These are phyloP conservation scores for Galago senegalensis DNA, from an alignment of 2,797 vertebrate genomes.

Conservation along the genomic window DNA sequence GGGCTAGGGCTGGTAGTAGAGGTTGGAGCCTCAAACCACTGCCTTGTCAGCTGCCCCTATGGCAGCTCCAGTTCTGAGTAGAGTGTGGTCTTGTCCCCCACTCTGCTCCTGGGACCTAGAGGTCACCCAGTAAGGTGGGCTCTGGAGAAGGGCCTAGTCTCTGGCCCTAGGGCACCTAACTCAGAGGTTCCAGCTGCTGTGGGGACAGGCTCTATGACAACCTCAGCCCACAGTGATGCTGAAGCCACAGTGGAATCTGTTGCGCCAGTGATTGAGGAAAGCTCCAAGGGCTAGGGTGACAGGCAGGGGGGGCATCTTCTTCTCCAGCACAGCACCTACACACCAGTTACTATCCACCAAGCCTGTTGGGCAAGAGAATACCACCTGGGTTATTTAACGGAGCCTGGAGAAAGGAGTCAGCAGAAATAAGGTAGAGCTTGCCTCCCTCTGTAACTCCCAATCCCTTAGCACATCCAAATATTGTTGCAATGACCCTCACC, in stretches of 20 bases:
- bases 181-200: constrained; percentile 50
- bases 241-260: constrained; percentile 95
- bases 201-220: not conserved
- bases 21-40: not conserved
- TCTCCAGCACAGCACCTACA: constrained; percentile 96
- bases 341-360: constrained; percentile 97
- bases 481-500: constrained; percentile 87
- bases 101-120: constrained; percentile 60
- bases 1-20: not conserved
- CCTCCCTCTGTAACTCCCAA: not conserved
- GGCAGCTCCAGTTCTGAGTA: constrained; percentile 68
- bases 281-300: constrained; percentile 97
- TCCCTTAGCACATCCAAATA: not conserved
- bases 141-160: constrained; percentile 60
- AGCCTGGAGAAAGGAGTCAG: not conserved
- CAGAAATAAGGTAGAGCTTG: not conserved
- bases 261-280: constrained; percentile 97
- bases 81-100: constrained; percentile 9
- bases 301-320: constrained; percentile 94
- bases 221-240: constrained; percentile 90
- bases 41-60: constrained; percentile 15
- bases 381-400: not conserved
- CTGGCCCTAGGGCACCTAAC: constrained; percentile 64
- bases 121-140: constrained; percentile 46
- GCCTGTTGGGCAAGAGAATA: constrained; percentile 87